Evolutionary conservation across 2,113 vertebrate species (phyloP).

Genomic region (Microcebus lehilahytsara): DNA sequence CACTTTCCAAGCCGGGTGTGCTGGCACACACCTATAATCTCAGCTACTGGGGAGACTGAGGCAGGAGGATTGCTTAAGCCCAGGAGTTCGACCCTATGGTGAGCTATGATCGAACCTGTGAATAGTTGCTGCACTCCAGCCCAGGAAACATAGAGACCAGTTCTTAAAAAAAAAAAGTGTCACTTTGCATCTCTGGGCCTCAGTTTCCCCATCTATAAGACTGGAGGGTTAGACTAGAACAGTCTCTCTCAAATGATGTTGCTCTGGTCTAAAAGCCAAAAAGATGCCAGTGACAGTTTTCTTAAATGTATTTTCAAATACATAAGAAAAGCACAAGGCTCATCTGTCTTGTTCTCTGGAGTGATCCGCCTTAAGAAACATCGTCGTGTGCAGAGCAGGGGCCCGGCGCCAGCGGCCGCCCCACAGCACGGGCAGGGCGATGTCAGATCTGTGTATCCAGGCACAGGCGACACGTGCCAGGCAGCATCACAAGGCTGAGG

Average conservation of each 20-base stretch:
- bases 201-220: background rate
- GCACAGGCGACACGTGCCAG: fast-evolving
- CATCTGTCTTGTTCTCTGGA: background rate
- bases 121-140: too few species aligned
- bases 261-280: background rate
- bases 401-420: fast-evolving
- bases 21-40: too few species aligned
- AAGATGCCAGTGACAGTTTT: background rate
- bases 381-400: background rate
- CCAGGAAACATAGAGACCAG: too few species aligned
- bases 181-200: background rate
- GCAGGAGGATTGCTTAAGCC: too few species aligned
- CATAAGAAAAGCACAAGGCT: background rate
- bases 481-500: background rate
- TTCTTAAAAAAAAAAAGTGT: too few species aligned
- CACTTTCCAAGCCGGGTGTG: background rate
- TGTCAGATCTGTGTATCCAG: background rate
- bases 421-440: fast-evolving
- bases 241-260: background rate
- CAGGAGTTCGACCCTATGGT: too few species aligned
- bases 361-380: background rate
- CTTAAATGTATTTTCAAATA: background rate
- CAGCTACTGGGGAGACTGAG: too few species aligned
- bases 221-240: background rate
- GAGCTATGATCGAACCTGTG: too few species aligned